phyloP scores from a whole-genome alignment of 2,797 vertebrate genomes.

The Catamblyrhynchus diadema region DNA sequence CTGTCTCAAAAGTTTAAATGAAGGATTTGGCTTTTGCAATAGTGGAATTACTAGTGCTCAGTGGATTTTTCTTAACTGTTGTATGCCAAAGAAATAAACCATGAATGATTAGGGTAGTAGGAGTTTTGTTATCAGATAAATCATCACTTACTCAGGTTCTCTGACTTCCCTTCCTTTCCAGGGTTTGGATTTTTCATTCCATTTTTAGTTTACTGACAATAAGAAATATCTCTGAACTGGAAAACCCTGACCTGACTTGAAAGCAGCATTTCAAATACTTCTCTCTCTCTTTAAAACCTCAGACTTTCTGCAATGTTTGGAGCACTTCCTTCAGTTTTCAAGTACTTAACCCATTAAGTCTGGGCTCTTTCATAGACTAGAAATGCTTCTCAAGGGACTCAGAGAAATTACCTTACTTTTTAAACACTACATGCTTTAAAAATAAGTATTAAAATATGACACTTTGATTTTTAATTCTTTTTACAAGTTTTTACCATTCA shows the following conservation, averaged over 20 bases:
- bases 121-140: slow-evolving; percentile 40
- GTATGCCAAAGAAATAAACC: slow-evolving; percentile 39
- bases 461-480: background rate
- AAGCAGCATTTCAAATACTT: background rate
- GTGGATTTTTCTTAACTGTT: background rate
- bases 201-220: slow-evolving; percentile 35
- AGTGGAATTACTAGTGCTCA: background rate
- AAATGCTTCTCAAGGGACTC: background rate
- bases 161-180: background rate
- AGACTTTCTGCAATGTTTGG: background rate
- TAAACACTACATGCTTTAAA: background rate
- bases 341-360: background rate
- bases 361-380: background rate
- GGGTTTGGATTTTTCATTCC: background rate
- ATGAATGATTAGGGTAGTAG: background rate
- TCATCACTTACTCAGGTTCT: slow-evolving; percentile 1
- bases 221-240: background rate
- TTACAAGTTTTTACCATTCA: background rate
- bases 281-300: background rate
- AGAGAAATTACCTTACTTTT: background rate
- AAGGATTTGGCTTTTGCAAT: slow-evolving; percentile 1
- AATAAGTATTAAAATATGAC: background rate
- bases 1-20: slow-evolving; percentile 37
- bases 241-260: background rate
- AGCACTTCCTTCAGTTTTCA: background rate